phyloP scores from a whole-genome alignment of 2,888 invertebrate genomes.

The Lasiommata megera region DNA sequence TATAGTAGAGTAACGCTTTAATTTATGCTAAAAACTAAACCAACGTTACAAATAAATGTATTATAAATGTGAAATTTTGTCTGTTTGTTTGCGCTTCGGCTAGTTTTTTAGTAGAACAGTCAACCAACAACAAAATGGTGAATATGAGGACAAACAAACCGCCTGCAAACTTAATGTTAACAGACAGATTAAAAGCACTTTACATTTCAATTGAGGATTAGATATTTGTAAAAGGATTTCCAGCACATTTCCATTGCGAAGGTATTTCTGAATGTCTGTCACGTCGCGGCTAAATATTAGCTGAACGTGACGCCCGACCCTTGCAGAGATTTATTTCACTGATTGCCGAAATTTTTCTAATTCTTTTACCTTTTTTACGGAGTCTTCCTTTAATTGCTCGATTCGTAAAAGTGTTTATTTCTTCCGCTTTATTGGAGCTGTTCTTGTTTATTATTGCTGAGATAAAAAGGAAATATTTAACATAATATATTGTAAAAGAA shows the following conservation, averaged over 20 bases:
- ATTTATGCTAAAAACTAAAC: too few species aligned
- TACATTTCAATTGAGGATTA: background rate
- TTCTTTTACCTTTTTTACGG: background rate
- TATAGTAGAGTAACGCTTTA: too few species aligned
- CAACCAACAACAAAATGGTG: too few species aligned
- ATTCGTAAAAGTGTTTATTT: background rate
- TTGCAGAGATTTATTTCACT: slow-evolving; percentile 9
- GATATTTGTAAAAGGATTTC: background rate
- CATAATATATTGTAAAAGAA: too few species aligned
- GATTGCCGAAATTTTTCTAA: slow-evolving; percentile 4
- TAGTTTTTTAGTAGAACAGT: too few species aligned
- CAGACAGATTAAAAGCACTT: background rate
- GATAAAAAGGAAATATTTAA: too few species aligned
- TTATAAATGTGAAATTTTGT: too few species aligned
- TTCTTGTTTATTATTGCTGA: background rate
- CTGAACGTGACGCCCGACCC: slow-evolving; percentile 13
- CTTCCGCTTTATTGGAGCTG: too few species aligned
- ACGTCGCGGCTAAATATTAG: slow-evolving; percentile 15
- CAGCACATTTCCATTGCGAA: background rate
- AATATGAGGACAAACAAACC: background rate
- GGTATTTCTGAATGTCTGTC: slow-evolving; percentile 15
- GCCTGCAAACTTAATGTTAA: too few species aligned
- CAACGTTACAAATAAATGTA: too few species aligned
- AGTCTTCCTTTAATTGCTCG: background rate
- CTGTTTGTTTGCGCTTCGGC: too few species aligned